Base-by-base conservation (phyloP, 2,113 vertebrate genomes). In the Strix aluco region DNA sequence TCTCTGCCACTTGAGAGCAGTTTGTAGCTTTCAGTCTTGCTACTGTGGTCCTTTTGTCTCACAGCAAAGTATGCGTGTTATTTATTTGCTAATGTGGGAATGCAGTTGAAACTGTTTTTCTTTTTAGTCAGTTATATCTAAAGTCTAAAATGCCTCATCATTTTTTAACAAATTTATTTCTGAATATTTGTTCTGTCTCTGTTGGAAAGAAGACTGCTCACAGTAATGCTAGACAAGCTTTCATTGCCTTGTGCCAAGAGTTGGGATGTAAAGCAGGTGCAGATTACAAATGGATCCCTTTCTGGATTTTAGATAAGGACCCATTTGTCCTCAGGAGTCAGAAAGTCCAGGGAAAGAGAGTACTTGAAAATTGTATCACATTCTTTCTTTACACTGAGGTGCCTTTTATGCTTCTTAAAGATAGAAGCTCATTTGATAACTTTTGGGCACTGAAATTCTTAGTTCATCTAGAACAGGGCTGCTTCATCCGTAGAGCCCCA, bases 371-470 rank as follows among this genome's bases (percentile, higher is more conserved):
- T 69, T 85, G 54, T 47, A 51, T 69, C 84, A 11, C 78, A 85
- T 95, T 95, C 83, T 75, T 96, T 80, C 91, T 94, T 85, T 91
- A 73, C n/a, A 92, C 86, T 94, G 96, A 96, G 81, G 92, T 97
- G 95, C 81, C 77, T 95, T 91, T 94, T 95, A 91, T 97, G 51
- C 86, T 87, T 49, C 81, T n/a, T 87, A 87, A 85, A 94, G 89
- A 96, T 95, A 96, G 65, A 90, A 85, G 74, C 47, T 14, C 9
- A 0, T 89, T 95, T 94, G 86, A 91, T 95, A 89, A 94, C 81
- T 85, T 85, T 38, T 52, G n/a, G 66, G 55, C 22, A 9, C 32
- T 92, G 81, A 54, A 77, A 73, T 94, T 88, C 62, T 91, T 69
- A 46, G 44, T 71, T 96, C 83, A 51, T 94, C 40, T 74, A 44